Evolutionary conservation across 2,888 invertebrate genomes (phyloP), one percentile per base, ranked within the genome.

Genomic region (Mayetiola destructor): DNA sequence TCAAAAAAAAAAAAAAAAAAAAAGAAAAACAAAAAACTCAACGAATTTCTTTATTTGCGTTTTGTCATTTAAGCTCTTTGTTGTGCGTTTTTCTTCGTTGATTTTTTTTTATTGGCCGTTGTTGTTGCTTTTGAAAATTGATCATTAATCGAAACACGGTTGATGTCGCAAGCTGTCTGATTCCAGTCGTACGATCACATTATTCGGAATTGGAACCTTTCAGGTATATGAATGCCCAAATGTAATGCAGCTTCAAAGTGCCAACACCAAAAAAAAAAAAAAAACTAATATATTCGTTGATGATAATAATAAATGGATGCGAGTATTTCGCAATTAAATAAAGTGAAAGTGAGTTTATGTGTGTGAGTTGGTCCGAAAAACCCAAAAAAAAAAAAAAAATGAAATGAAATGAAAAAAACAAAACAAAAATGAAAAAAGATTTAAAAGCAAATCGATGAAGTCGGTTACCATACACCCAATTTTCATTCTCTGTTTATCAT

Each of bases 301-400:
- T 39, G 39, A 39, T 12, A 27, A n/a, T n/a, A n/a, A 48, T 48
- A 48, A 27, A 27, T 48, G 48, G 48, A 48, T 27, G 23, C 48
- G 27, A 23, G 27, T 48, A 27, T 48, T 27, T 27, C 23, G 14
- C 27, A 14, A 27, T 48, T 48, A n/a, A 48, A 27, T 9, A 10
- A 48, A 48, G 48, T 48, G 48, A 48, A 48, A 48, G 48, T 48
- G 10, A 12, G 21, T 2, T n/a, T n/a, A n/a, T n/a, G 27, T 9
- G 27, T n/a, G n/a, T n/a, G n/a, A n/a, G n/a, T n/a, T n/a, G n/a
- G n/a, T n/a, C n/a, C n/a, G n/a, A n/a, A n/a, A n/a, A n/a, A n/a
- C n/a, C n/a, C n/a, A n/a, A n/a, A n/a, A n/a, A n/a, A n/a, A n/a
- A n/a, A n/a, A n/a, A n/a, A n/a, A n/a, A n/a, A n/a, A n/a, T n/a